phyloP scores from a whole-genome alignment of 2,113 vertebrate species.

The Lathamus discolor region DNA sequence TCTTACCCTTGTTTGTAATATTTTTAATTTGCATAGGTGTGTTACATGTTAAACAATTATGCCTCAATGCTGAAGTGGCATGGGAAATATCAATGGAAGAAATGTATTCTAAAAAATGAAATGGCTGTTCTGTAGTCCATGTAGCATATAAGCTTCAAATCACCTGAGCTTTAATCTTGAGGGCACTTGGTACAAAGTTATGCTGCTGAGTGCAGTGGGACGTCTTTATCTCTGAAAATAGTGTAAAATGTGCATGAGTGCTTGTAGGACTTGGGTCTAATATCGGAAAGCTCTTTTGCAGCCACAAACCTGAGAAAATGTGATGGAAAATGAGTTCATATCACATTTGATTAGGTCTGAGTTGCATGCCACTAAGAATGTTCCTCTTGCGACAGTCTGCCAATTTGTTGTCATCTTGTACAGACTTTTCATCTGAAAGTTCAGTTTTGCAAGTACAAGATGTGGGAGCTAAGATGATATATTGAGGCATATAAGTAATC shows the following conservation, averaged over 20 bases:
- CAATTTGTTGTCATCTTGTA: conserved; percentile 48
- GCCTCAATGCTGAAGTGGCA: background rate
- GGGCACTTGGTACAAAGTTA: background rate
- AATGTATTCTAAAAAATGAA: background rate
- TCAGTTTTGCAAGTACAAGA: conserved; percentile 70
- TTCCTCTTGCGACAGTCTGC: background rate
- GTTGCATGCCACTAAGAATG: conserved; percentile 23
- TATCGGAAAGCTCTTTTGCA: background rate
- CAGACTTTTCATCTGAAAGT: conserved; percentile 59
- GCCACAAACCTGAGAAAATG: background rate
- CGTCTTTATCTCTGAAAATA: background rate
- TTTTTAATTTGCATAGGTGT: background rate
- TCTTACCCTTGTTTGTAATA: background rate
- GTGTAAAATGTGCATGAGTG: background rate
- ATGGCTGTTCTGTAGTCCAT: background rate
- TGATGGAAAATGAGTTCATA: background rate
- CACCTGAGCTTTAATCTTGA: background rate
- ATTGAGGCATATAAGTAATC: conserved; percentile 75
- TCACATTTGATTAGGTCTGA: conserved; percentile 1
- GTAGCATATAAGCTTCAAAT: background rate
- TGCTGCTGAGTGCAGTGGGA: background rate
- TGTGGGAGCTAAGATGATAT: conserved; percentile 68
- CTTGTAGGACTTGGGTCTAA: background rate
- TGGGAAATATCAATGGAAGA: background rate
- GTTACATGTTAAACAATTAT: background rate